Base-by-base conservation (phyloP, 2,113 vertebrate genomes). In the Anhinga anhinga region DNA sequence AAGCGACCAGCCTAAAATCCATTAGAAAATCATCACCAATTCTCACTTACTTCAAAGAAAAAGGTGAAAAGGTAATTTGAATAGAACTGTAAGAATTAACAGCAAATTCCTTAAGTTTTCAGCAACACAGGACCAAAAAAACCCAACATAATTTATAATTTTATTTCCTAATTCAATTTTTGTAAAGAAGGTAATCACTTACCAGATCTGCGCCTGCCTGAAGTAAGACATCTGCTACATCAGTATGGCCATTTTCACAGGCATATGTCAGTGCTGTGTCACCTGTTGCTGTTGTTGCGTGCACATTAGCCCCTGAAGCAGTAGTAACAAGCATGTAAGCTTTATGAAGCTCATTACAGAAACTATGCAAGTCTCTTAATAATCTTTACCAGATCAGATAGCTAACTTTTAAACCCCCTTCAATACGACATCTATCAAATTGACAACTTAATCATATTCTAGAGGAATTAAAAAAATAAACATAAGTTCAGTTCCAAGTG, bases 231-330 rank as follows among this genome's bases (percentile, higher is more conserved):
- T 99, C 99, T 30, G 99, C 99, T 87, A 99, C 99, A 94, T 99
- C 99, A 0, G 99, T 99, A 94, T 99, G 99, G 90, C 99, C 99
- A 17, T 99, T 99, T 97, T 99, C 99, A 98, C 99, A 99, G 25
- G 99, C 99, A 0, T 99, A 99, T 1, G 99, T 99, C 96, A 99
- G 97, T 2, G 99, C 99, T 6, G 99, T 99, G 98, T 99, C 99
- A 15, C 99, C 99, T 4, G 99, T 99, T 23, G 99, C 99, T 61
- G 99, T 99, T 49, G 99, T 99, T 58, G 99, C 99, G 9, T 99
- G 99, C 80, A 99, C 99, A 9, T 99, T 99, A 70, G 99, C 99
- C 94, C 99, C 99, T 99, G 90, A 7, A 93, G 78, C 77, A 94
- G 67, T 4, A 71, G 58, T 4, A 93, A 89, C 2, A 10, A 89